Evolutionary conservation across 2,797 vertebrate genomes (phyloP).

Genomic region (Glyptemys insculpta): DNA sequence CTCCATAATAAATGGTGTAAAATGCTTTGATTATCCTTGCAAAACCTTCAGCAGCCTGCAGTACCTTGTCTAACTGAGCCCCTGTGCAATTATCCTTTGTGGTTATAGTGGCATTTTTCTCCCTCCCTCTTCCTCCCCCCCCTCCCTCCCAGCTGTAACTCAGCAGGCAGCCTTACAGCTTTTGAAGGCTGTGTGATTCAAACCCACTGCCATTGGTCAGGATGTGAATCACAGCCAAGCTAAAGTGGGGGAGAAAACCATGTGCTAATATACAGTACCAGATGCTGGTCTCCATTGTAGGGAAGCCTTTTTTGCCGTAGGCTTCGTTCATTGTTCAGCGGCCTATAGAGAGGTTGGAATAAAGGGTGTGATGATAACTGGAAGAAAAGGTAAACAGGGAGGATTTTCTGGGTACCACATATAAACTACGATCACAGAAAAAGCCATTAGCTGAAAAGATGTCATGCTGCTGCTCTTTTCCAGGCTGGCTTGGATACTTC

Average conservation of each 20-base stretch:
- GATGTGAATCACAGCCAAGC: conserved; percentile 8
- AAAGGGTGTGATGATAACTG: neutral
- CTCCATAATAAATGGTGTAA: neutral
- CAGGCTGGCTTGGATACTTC: neutral
- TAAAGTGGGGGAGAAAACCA: neutral
- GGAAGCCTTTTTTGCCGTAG: conserved; percentile 20
- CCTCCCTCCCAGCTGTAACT: neutral
- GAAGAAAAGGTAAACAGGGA: neutral
- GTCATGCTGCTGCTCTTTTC: neutral
- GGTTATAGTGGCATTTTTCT: neutral
- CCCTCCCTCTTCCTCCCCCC: neutral
- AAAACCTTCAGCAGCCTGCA: neutral
- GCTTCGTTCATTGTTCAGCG: conserved; percentile 13
- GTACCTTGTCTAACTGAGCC: neutral
- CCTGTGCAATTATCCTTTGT: conserved; percentile 12
- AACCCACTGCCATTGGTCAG: conserved; percentile 19
- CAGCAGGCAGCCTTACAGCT: conserved; percentile 6
- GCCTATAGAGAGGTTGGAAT: neutral
- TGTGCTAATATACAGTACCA: conserved; percentile 22
- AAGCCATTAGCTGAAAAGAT: neutral
- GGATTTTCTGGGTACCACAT: neutral
- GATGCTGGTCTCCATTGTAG: conserved; percentile 11
- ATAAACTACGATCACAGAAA: neutral
- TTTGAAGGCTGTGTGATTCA: neutral
- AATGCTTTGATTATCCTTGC: neutral